Conservation (phyloP, 1,140 invertebrate species). For the Cotesia typhae region DNA sequence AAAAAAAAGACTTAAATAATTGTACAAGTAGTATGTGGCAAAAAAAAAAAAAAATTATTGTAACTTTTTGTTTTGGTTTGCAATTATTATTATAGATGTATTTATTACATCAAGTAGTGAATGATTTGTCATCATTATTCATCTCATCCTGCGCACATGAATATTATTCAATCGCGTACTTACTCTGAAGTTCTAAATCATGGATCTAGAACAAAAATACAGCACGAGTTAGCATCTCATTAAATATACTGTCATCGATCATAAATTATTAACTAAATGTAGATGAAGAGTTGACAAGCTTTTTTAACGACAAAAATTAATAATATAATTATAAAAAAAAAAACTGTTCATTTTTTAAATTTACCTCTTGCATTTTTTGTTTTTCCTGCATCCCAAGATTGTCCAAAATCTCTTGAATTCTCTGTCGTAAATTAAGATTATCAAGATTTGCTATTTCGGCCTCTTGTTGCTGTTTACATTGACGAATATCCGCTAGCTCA, state of each 20-base stretch:
- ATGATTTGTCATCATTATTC: slow-evolving; percentile 17
- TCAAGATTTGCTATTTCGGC: slow-evolving; percentile 86
- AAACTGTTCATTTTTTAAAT: slow-evolving; percentile 26
- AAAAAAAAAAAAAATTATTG: slow-evolving; percentile 7
- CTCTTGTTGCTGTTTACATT: slow-evolving; percentile 79
- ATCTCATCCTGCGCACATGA: slow-evolving; percentile 12
- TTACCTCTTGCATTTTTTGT: slow-evolving; percentile 82
- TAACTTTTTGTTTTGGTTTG: slow-evolving; percentile 5
- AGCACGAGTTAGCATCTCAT: not conserved
- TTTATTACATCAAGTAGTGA: not conserved
- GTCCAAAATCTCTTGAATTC: slow-evolving; percentile 83
- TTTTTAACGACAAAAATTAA: slow-evolving; percentile 21
- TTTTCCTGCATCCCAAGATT: slow-evolving; percentile 79
- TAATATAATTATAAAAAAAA: not conserved
- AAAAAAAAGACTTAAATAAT: not conserved
- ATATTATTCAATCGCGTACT: slow-evolving; percentile 24
- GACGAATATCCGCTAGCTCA: slow-evolving; percentile 77
- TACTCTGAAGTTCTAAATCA: slow-evolving; percentile 28
- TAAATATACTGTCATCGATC: not conserved
- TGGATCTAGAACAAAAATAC: slow-evolving; percentile 32
- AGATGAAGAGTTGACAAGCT: slow-evolving; percentile 1
- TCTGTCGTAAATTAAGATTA: slow-evolving; percentile 81
- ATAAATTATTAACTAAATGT: too few species aligned
- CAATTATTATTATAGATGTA: not conserved
- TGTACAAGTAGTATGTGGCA: not conserved